Percentiles rank a stretch among this genome's conserved stretches.
Evolutionary conservation across 2,113 vertebrate species (phyloP).

Genomic region (Leucopsar rothschildi): DNA sequence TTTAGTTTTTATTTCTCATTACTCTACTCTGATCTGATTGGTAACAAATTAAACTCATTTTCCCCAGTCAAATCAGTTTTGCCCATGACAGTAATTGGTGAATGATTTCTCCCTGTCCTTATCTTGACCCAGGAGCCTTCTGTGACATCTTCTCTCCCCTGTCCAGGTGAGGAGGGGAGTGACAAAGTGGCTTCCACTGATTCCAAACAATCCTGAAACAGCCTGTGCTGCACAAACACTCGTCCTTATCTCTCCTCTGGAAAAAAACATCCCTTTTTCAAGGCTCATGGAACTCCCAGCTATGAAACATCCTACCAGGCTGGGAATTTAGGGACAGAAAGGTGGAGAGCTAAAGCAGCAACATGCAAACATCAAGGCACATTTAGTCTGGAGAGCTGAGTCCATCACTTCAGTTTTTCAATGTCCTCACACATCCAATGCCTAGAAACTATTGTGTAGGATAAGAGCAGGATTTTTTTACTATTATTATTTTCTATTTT

Average conservation of each 20-base stretch:
- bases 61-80: not conserved
- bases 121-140: not conserved
- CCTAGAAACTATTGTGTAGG: not conserved
- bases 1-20: not conserved
- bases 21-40: not conserved
- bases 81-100: fast-evolving
- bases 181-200: not conserved
- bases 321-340: not conserved
- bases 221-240: not conserved
- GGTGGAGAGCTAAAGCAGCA: not conserved
- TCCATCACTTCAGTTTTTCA: not conserved
- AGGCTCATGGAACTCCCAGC: not conserved
- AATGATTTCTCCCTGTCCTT: not conserved
- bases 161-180: not conserved
- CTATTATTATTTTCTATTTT: not conserved
- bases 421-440: not conserved
- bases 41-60: not conserved
- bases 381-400: not conserved
- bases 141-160: not conserved
- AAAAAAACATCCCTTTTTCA: not conserved
- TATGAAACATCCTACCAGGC: not conserved
- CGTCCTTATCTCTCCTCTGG: not conserved
- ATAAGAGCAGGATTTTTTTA: not conserved
- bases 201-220: not conserved
- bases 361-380: not conserved